Evolutionary conservation across 2,797 vertebrate species (phyloP).

Genomic region (Crenuchus spilurus): DNA sequence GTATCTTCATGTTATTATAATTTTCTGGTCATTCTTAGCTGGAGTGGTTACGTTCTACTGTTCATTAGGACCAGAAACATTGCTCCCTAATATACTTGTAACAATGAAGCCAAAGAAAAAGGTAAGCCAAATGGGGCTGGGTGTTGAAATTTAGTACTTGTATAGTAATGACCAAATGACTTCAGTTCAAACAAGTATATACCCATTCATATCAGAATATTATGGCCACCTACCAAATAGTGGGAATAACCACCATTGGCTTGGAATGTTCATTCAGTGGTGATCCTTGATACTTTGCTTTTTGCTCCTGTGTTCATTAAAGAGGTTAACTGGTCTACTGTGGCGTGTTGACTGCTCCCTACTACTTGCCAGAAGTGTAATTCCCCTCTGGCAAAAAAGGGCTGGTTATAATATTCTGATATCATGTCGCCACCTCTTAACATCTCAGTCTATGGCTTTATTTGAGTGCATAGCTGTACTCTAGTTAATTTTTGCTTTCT

Average conservation of each 20-base stretch:
- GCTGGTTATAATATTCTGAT: no score
- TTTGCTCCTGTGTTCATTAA: no score
- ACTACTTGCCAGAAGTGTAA: no score
- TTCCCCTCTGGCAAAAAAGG: no score
- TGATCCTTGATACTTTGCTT: no score
- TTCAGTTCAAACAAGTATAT: not conserved
- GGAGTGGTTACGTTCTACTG: conserved; percentile 93
- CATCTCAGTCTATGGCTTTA: not conserved
- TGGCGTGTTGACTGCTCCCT: no score
- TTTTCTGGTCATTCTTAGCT: conserved; percentile 96
- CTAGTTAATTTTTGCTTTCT: conserved; percentile 10
- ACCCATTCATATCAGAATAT: no score
- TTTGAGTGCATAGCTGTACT: not conserved
- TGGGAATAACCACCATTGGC: no score
- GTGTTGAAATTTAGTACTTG: not conserved
- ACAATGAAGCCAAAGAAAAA: conserved; percentile 87
- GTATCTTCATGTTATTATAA: conserved; percentile 91
- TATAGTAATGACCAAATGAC: not conserved
- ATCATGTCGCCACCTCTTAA: not conserved
- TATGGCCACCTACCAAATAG: no score
- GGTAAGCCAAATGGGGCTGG: conserved; percentile 66
- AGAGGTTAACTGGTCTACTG: no score
- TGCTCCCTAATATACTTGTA: conserved; percentile 89
- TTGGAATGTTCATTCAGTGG: no score
- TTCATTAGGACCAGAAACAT: conserved; percentile 87